Base-by-base conservation (phyloP, 2,888 invertebrate genomes). In the Conchocele bisecta region DNA sequence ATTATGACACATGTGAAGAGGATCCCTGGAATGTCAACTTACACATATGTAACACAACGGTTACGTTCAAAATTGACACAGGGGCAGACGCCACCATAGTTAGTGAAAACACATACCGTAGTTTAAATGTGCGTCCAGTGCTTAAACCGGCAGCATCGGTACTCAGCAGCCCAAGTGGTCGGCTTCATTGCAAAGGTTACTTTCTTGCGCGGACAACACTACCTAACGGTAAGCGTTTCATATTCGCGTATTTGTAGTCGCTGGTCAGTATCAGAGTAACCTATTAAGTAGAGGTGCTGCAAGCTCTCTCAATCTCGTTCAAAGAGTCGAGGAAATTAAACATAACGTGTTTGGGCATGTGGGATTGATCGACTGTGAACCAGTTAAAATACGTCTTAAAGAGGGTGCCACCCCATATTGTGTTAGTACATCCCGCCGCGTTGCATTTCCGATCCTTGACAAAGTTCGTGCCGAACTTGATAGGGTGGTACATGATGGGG, bases 391-490 rank as follows among this genome's bases (percentile, higher is more conserved):
- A 15, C 33, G 33, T 28, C 28, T 61, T 11, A 50, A 50, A n/a
- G 39, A 50, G 3, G 51, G 53, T 22, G 51, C 41, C 13, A 51
- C 31, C 17, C 54, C 54, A 3, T 63, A 63, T 35, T 41, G 58
- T 20, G 26, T 64, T 33, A 50, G 35, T 9, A 56, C 50, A 15
- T 31, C 72, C 3, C 20, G 72, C 22, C 26, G 73, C 26, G 44
- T 74, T 28, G 37, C 61, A 4, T 68, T 61, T 39, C 56, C 60
- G 41, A 15, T 68, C 5, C 24, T 68, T 9, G n/a, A 31, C 24
- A 58, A 64, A 22, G 69, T 69, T 2, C 41, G 69, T 48, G 48
- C 22, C 13, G 77, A 78, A 35, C 56, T 75, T 15, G 35, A 77
- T 11, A 42, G 65, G 3, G 67, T 72, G 75, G 69, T 59, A 39